Base-by-base conservation (phyloP, 53 echinoderm and acorn worm species). In the Patiria pectinifera region DNA sequence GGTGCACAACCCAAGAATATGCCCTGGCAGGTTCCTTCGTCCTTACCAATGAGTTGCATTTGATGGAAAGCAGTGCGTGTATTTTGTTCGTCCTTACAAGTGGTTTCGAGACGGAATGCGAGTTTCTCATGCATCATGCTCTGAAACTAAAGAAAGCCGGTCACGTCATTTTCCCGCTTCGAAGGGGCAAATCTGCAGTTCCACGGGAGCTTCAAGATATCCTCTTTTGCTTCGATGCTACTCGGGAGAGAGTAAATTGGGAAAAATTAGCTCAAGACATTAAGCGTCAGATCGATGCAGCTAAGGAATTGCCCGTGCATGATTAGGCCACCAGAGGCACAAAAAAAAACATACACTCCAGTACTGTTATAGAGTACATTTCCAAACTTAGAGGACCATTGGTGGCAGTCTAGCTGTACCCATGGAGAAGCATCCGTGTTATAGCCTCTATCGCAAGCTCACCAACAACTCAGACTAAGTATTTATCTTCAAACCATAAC, bases 231-330 rank as follows among this genome's bases (percentile, higher is more conserved):
- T 25, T 83, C 15, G 11, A 24, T 24, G 48, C 83, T 2, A 21
- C 12, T 59, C 10, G 0, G 0, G 14, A 48, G 16, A 62, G 12
- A 2, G 26, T 25, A 62, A 7, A 23, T 83, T 83, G 83, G 83
- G 62, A 83, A 2, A 83, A 83, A 6, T 62, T 83, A 45, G 83
- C 83, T 78, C 78, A 7, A 78, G 12, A 11, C 35, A 78, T 45
- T 7, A 78, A 78, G 43, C 25, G 26, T 5, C 70, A 70, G 70
- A 70, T 12, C 11, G 70, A 70, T 70, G 19, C 70, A 70, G 70
- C 70, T 0, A 35, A 35, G 35, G 35, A 35, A 0, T 35, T 35
- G n/a, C n/a, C n/a, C 35, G 35, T 0, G 35, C 35, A 35, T 35
- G 35, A 0, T 0, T 35, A 35, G 35, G 0, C 35, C 35, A 35